These are phyloP conservation scores for Chromobotia macracanthus DNA, from an alignment of 2,797 vertebrate genomes.

Conservation along the genomic window DNA sequence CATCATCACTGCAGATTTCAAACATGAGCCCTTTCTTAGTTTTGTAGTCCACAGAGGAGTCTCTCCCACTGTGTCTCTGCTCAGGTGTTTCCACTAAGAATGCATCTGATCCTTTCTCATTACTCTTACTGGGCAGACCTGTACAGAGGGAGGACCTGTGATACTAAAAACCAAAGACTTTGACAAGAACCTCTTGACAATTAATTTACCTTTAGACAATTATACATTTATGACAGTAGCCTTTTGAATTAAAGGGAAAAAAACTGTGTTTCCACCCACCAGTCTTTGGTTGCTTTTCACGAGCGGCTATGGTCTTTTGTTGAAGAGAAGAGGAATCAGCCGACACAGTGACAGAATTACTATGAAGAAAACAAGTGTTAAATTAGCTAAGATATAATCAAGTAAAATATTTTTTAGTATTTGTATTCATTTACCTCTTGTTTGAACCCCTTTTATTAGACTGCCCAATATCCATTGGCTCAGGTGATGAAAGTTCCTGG, in stretches of 20 bases:
- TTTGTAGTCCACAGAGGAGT: slow-evolving; percentile 81
- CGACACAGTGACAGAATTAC: slow-evolving; percentile 68
- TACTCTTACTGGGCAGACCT: slow-evolving; percentile 72
- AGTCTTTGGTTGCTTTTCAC: slow-evolving; percentile 69
- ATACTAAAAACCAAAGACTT: neutral
- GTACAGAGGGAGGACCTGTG: neutral
- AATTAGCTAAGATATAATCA: neutral
- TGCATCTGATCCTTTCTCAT: slow-evolving; percentile 75
- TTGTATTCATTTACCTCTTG: slow-evolving; percentile 67
- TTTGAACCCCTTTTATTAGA: slow-evolving; percentile 67
- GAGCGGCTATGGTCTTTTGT: slow-evolving; percentile 61
- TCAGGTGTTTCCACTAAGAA: slow-evolving; percentile 82
- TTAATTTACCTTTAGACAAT: neutral
- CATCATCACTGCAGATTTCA: slow-evolving; percentile 98
- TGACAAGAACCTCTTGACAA: neutral
- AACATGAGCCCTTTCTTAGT: slow-evolving; percentile 96
- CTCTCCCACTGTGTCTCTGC: slow-evolving; percentile 85
- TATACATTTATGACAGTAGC: neutral
- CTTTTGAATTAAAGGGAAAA: too few relatives aligned
- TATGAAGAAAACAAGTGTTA: slow-evolving; percentile 45
- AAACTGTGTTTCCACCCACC: slow-evolving; percentile 48
- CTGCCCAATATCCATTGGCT: slow-evolving; percentile 78
- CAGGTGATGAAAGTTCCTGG: slow-evolving; percentile 66
- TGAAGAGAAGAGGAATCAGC: slow-evolving; percentile 62
- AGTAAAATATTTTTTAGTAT: neutral